Evolutionary conservation across 2,113 vertebrate genomes (phyloP).

Genomic region (Corydoras sp.): DNA sequence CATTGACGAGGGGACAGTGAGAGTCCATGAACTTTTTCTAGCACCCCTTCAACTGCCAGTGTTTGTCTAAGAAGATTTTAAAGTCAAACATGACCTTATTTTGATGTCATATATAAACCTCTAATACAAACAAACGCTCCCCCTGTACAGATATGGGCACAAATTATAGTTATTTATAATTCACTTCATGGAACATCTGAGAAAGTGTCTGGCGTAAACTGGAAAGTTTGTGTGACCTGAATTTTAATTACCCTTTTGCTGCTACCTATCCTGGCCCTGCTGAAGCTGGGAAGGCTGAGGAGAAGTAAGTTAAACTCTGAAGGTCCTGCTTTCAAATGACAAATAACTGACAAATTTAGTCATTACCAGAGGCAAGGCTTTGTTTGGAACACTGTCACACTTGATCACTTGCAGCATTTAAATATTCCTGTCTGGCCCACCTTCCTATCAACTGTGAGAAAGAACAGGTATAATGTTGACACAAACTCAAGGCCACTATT

Average conservation of each 20-base stretch:
- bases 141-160: slow-evolving; percentile 8
- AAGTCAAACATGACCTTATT: too few species aligned
- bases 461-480: slow-evolving; percentile 5
- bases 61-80: too few species aligned
- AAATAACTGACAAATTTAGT: too few species aligned
- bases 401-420: slow-evolving; percentile 20
- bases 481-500: slow-evolving; percentile 4
- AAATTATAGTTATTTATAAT: slow-evolving; percentile 31
- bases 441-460: background rate
- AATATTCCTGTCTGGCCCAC: slow-evolving; percentile 11
- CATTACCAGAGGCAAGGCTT: background rate
- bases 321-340: too few species aligned
- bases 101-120: background rate
- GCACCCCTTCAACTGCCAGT: too few species aligned
- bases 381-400: slow-evolving; percentile 26
- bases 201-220: background rate
- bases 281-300: too few species aligned
- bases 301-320: background rate
- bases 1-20: too few species aligned
- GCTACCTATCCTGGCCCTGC: background rate
- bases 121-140: slow-evolving; percentile 10
- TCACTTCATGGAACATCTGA: slow-evolving; percentile 10
- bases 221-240: slow-evolving; percentile 14
- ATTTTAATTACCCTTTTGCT: slow-evolving; percentile 15
- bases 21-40: too few species aligned